Evolutionary conservation across 2,888 invertebrate species (phyloP).

Genomic region (Tenthredo distinguenda): DNA sequence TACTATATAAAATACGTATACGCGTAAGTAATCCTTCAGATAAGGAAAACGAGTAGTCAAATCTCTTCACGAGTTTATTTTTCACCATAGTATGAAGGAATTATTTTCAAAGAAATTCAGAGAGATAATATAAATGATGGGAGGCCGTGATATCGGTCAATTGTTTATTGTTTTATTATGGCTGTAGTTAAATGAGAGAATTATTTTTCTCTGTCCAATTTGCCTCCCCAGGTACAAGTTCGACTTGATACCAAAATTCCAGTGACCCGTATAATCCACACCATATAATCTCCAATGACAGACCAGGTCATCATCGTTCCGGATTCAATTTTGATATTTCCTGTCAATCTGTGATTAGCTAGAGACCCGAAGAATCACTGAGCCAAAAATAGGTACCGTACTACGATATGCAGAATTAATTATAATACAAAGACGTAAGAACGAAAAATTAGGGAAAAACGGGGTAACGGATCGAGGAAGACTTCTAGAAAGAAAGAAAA

Average conservation of each 20-base stretch:
- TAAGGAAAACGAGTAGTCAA: conserved; percentile 21
- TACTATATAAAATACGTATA: conserved; percentile 9
- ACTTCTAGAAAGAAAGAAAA: not conserved
- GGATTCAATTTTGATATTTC: not conserved
- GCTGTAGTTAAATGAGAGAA: conserved; percentile 67
- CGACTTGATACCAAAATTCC: conserved; percentile 70
- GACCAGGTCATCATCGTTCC: not conserved
- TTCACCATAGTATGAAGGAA: not conserved
- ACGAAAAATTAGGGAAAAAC: not conserved
- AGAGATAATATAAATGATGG: not conserved
- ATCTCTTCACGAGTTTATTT: not conserved
- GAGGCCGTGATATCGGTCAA: conserved; percentile 52
- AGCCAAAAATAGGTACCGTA: conserved; percentile 11
- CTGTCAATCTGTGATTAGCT: not conserved
- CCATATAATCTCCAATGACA: conserved; percentile 28
- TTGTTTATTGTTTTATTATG: conserved; percentile 66
- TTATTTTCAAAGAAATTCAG: not conserved
- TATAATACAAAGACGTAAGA: not conserved
- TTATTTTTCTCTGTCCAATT: conserved; percentile 62
- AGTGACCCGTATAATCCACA: conserved; percentile 58
- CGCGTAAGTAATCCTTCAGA: conserved; percentile 56
- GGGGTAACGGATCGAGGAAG: not conserved
- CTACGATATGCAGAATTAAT: not conserved
- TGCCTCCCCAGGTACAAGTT: conserved; percentile 65
- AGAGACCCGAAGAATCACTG: not conserved